Conservation (phyloP, 2,888 invertebrate genomes). For the Tillus elongatus region DNA sequence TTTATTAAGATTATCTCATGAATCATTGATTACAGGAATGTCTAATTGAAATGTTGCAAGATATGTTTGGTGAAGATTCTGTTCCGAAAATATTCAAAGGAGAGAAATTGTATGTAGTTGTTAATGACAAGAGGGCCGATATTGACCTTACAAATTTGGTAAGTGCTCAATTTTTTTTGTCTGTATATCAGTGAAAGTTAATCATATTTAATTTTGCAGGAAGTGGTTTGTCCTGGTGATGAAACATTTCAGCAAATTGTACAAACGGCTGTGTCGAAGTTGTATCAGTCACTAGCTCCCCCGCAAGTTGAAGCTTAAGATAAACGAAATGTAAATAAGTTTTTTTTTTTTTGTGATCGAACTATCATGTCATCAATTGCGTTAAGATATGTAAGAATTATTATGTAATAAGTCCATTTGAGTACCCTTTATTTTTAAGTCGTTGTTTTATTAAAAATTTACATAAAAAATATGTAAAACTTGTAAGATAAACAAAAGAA, state of each 20-base stretch:
- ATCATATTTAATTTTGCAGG: conserved; percentile 44
- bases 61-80: conserved; percentile 92
- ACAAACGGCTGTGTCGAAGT: conserved; percentile 72
- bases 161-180: conserved; percentile 22
- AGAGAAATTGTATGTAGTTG: conserved; percentile 74
- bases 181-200: no score
- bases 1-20: no score
- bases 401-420: no score
- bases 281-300: conserved; percentile 73
- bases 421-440: no score
- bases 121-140: conserved; percentile 75
- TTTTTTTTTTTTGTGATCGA: conserved; percentile 7
- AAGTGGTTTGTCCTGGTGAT: conserved; percentile 74
- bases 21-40: conserved; percentile 59
- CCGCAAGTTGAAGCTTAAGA: conserved; percentile 31
- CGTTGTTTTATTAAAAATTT: no score
- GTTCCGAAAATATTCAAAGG: conserved; percentile 91
- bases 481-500: no score
- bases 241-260: conserved; percentile 74
- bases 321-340: conserved; percentile 9
- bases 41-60: conserved; percentile 78
- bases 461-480: no score
- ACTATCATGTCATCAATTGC: no score
- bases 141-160: conserved; percentile 76
- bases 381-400: no score